A percentile compares a stretch with the other conserved stretches of the same genome.
Conservation (phyloP, 1,140 invertebrate species). For the Temnothorax nylanderi region DNA sequence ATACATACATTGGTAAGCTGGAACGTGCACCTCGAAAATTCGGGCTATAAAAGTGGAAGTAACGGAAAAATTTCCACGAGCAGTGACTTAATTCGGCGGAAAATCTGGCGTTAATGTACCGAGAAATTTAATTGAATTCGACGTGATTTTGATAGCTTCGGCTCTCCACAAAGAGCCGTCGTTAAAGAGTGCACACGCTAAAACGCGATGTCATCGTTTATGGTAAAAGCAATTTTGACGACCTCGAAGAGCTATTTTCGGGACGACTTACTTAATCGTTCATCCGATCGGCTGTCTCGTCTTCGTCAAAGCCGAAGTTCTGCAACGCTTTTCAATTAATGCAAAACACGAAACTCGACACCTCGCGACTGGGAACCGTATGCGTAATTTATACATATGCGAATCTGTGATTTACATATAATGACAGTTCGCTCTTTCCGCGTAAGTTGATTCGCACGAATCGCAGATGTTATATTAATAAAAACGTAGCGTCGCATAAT, state of each 20-base stretch:
- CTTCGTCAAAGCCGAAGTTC: slow-evolving; percentile 1
- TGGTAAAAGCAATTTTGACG: slow-evolving; percentile 18
- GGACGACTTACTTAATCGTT: slow-evolving; percentile 5
- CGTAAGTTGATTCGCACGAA: neutral
- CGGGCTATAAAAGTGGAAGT: neutral
- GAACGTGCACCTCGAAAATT: neutral
- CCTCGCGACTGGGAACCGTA: neutral
- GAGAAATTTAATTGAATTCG: neutral
- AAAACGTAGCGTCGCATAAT: neutral
- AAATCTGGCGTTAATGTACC: neutral
- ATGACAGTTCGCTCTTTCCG: neutral
- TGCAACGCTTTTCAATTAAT: neutral
- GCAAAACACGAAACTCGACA: neutral
- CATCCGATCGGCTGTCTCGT: neutral
- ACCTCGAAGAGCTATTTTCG: slow-evolving; percentile 41
- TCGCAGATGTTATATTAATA: neutral
- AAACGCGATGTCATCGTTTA: slow-evolving; percentile 10
- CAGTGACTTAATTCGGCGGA: neutral
- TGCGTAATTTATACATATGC: neutral
- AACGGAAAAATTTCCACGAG: neutral
- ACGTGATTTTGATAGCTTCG: neutral
- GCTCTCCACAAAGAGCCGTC: neutral
- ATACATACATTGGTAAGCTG: neutral
- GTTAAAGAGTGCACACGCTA: neutral
- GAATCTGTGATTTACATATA: neutral